Base-by-base conservation (phyloP, 2,888 invertebrate genomes). In the Caenorhabditis plicata region DNA sequence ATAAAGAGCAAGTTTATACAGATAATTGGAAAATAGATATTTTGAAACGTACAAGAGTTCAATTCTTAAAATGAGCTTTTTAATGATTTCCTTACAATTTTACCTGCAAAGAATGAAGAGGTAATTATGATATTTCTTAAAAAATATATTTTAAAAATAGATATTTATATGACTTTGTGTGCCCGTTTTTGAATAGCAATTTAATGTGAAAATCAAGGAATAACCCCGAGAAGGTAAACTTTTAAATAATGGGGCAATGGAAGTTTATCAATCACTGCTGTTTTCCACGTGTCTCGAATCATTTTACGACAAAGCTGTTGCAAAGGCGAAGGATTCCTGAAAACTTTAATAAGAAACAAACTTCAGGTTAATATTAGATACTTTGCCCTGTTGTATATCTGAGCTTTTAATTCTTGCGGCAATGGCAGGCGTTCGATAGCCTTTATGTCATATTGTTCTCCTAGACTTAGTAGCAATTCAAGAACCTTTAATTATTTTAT, bases 361-460 rank as follows among this genome's bases (percentile, higher is more conserved):
- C 33, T 38, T 47, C 15, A 22, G 25, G 22, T 27, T 11, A 41
- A 41, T n/a, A 25, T 41, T 9, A 9, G 8, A 38, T 33, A 68
- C 66, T 61, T 67, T 9, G 66, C 56, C 36, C 51, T 42, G 31
- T 62, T 56, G 33, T 70, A 40, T 26, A 73, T 64, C 27, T 51
- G 55, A 33, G 46, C 58, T 49, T 72, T 71, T 46, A 73, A 25
- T 15, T 54, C 55, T 13, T 58, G 41, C 9, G 72, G 71, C 29
- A 71, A 40, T 27, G 68, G 69, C n/a, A 74, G 58, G 29, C 75
- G 43, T 13, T 71, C 61, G 27, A 75, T 64, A 2, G 74, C 73
- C 25, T 42, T 44, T 13, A 43, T 38, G 44, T 74, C 74, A 43
- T 70, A 68, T 26, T 68, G 50, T 42, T 74, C 75, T 3, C 55